Evolutionary conservation across 2,113 vertebrate species (phyloP).

Genomic region (Cynoglossus semilaevis): DNA sequence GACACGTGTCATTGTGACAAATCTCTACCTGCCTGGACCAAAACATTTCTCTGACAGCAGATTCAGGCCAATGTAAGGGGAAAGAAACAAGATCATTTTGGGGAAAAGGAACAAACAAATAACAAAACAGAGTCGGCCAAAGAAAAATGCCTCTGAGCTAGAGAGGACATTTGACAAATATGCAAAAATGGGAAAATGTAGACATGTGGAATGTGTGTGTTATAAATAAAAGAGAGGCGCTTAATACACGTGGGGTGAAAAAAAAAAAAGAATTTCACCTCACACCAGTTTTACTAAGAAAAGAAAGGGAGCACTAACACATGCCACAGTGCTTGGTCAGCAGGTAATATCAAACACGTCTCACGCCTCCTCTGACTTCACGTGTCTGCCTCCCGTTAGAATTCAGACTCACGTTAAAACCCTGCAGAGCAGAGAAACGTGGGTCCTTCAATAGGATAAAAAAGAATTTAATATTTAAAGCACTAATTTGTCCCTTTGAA

Average conservation of each 20-base stretch:
- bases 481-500: constrained; percentile 33
- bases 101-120: background rate
- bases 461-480: constrained; percentile 33
- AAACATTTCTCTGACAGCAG: constrained; percentile 14
- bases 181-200: background rate
- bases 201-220: constrained; percentile 21
- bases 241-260: constrained; percentile 47
- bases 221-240: constrained; percentile 15
- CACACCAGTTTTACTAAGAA: constrained; percentile 14
- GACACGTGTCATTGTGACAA: constrained; percentile 7
- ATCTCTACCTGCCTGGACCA: background rate
- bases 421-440: background rate
- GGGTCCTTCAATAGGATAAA: constrained; percentile 1
- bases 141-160: constrained; percentile 21
- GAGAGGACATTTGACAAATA: constrained; percentile 14
- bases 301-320: constrained; percentile 8
- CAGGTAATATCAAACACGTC: constrained; percentile 44
- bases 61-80: background rate
- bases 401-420: background rate
- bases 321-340: constrained; percentile 46
- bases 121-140: background rate
- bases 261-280: constrained; percentile 36
- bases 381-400: constrained; percentile 17
- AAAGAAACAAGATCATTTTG: background rate
- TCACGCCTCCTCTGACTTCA: constrained; percentile 39